Conservation (phyloP, 2,797 vertebrate species). For the Falco naumanni region DNA sequence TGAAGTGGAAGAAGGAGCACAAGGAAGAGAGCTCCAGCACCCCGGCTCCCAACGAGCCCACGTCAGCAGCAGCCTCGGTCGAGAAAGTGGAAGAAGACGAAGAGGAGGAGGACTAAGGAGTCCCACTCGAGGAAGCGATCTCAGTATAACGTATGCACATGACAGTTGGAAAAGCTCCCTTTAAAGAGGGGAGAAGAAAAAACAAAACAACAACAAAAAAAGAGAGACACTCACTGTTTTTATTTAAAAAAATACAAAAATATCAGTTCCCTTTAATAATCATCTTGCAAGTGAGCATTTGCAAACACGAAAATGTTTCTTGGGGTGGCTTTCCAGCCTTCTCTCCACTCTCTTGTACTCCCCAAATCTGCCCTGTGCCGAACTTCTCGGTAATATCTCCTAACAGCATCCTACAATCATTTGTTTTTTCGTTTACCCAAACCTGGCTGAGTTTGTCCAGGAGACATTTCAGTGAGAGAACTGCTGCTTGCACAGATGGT, state of each 20-base stretch:
- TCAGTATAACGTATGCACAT: slow-evolving; percentile 60
- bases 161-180: slow-evolving; percentile 71
- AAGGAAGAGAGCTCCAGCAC: slow-evolving; percentile 77
- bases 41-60: slow-evolving; percentile 61
- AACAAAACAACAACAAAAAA: neutral
- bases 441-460: slow-evolving; percentile 18
- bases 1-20: slow-evolving; percentile 94
- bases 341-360: neutral
- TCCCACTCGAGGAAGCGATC: slow-evolving; percentile 56
- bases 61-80: slow-evolving; percentile 63
- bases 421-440: neutral
- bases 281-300: slow-evolving; percentile 19
- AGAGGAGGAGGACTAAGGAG: slow-evolving; percentile 74
- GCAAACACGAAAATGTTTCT: slow-evolving; percentile 25
- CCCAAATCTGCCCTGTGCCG: neutral
- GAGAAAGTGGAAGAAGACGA: slow-evolving; percentile 79
- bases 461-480: slow-evolving; percentile 39
- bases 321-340: slow-evolving; percentile 12
- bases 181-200: neutral
- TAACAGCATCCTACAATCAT: slow-evolving; percentile 9
- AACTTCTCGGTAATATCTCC: slow-evolving; percentile 14
- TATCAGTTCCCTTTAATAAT: neutral
- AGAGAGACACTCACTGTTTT: slow-evolving; percentile 11
- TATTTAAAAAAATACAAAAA: slow-evolving; percentile 2
- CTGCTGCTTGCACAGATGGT: slow-evolving; percentile 62